phyloP scores from a whole-genome alignment of 2,888 invertebrate genomes.

The Drosophila cyrtoloma region DNA sequence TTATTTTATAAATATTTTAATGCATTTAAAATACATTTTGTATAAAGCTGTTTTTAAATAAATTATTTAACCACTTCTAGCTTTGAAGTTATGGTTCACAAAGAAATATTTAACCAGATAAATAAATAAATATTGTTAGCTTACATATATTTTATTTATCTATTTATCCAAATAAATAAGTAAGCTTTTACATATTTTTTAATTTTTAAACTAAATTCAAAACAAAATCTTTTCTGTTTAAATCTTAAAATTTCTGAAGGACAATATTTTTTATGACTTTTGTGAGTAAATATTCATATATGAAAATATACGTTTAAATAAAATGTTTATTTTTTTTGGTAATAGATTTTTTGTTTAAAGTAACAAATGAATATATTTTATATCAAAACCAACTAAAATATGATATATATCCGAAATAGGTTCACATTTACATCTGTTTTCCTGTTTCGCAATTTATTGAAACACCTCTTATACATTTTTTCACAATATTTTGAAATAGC shows the following conservation, averaged over 20 bases:
- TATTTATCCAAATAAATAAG: not conserved
- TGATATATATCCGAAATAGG: not conserved
- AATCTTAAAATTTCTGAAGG: accelerated
- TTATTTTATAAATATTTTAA: not conserved
- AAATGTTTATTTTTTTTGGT: not conserved
- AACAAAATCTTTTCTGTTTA: not conserved
- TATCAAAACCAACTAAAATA: not conserved
- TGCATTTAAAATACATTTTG: not conserved
- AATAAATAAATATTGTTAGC: not conserved
- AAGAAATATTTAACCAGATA: not conserved
- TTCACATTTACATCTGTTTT: not conserved
- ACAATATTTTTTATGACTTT: not conserved
- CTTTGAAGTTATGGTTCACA: not conserved
- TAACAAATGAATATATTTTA: not conserved
- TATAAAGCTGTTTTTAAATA: not conserved
- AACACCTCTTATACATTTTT: not conserved
- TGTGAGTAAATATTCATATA: too few relatives aligned
- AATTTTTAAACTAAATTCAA: not conserved
- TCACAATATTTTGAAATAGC: not conserved
- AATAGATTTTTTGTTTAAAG: not conserved
- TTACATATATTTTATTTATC: too few relatives aligned
- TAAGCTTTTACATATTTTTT: not conserved
- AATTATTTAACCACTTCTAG: not conserved
- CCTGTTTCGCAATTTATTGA: not conserved
- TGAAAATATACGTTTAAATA: not conserved